These are phyloP conservation scores for Ophiodon elongatus DNA, from an alignment of 2,113 vertebrate genomes.

Conservation along the genomic window DNA sequence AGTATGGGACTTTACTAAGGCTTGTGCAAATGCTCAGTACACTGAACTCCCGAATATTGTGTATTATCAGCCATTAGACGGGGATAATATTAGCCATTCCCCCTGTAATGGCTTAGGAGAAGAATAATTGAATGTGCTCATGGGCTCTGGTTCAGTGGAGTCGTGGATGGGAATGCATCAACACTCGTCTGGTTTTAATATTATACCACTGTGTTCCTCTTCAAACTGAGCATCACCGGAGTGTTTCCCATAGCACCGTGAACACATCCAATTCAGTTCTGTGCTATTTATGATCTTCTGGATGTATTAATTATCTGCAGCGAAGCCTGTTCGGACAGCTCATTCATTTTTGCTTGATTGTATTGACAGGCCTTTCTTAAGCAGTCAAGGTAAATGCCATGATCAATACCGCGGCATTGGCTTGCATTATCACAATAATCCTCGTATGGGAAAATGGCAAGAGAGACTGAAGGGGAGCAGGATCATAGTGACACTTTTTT, in stretches of 20 bases:
- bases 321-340: slow-evolving; percentile 70
- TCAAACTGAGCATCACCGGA: slow-evolving; percentile 36
- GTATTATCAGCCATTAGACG: slow-evolving; percentile 82
- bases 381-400: slow-evolving; percentile 70
- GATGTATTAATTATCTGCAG: slow-evolving; percentile 75
- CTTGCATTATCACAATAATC: slow-evolving; percentile 74
- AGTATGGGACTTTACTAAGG: slow-evolving; percentile 78
- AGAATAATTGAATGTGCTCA: slow-evolving; percentile 78
- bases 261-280: slow-evolving; percentile 18
- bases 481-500: background rate
- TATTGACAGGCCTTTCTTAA: slow-evolving; percentile 81
- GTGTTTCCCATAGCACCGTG: slow-evolving; percentile 13
- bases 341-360: slow-evolving; percentile 77
- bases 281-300: slow-evolving; percentile 54
- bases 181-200: slow-evolving; percentile 57
- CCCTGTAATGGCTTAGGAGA: slow-evolving; percentile 72
- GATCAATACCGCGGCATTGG: slow-evolving; percentile 78
- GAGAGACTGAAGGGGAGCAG: slow-evolving; percentile 7
- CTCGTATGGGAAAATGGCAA: slow-evolving; percentile 55
- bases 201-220: slow-evolving; percentile 50
- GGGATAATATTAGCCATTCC: slow-evolving; percentile 75
- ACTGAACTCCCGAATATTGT: slow-evolving; percentile 79
- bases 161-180: slow-evolving; percentile 60
- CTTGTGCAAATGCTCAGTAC: slow-evolving; percentile 76
- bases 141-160: slow-evolving; percentile 73